Evolutionary conservation across 2,797 vertebrate species (phyloP).

Genomic region (Eidolon dupreanum): DNA sequence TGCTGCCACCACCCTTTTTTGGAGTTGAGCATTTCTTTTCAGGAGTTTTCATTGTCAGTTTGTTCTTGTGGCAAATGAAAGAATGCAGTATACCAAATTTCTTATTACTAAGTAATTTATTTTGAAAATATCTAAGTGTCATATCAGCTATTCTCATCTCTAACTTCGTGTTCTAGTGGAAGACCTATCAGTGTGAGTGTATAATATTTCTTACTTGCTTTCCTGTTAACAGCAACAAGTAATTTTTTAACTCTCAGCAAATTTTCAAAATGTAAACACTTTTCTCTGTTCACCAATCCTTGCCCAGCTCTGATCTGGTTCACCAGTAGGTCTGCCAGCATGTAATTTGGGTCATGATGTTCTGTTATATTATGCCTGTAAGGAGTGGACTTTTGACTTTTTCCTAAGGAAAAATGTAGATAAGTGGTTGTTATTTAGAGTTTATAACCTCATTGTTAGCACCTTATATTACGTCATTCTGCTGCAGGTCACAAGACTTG

Average conservation of each 20-base stretch:
- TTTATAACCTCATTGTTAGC: background rate
- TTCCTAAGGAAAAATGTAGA: constrained; percentile 39
- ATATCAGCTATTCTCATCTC: background rate
- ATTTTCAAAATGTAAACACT: constrained; percentile 30
- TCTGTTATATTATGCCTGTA: background rate
- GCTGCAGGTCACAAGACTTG: background rate
- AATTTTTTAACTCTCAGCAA: constrained; percentile 4
- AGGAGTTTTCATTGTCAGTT: background rate
- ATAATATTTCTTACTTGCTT: constrained; percentile 23
- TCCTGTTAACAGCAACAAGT: background rate
- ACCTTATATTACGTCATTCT: background rate
- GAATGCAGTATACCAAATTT: constrained; percentile 21
- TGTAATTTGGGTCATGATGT: background rate
- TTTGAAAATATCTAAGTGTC: constrained; percentile 10
- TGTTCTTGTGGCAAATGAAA: background rate
- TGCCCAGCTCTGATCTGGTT: background rate
- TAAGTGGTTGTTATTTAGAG: background rate
- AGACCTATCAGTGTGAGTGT: background rate
- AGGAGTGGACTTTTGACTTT: background rate
- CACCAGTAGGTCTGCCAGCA: background rate
- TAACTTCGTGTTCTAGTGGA: background rate
- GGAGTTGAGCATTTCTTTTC: background rate
- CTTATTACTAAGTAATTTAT: constrained; percentile 54
- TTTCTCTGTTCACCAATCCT: background rate
- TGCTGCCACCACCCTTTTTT: background rate